Conservation (phyloP, 2,797 vertebrate species). For the Labroides dimidiatus region DNA sequence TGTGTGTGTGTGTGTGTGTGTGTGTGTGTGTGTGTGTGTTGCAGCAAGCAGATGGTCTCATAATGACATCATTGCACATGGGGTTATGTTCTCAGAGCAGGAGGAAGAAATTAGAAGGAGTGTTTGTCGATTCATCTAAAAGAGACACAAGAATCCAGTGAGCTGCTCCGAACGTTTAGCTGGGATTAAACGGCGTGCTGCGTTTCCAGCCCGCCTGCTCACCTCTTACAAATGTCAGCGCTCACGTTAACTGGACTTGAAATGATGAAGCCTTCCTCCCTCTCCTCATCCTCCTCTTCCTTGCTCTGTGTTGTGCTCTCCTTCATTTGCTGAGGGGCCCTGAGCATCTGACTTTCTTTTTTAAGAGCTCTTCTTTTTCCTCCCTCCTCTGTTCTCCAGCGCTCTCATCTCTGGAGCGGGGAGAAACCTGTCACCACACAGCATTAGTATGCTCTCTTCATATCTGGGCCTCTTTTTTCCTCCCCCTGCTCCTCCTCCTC, state of each 20-base stretch:
- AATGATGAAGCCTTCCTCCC: slow-evolving; percentile 46
- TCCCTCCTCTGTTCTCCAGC: slow-evolving; percentile 56
- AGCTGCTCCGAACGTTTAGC: slow-evolving; percentile 64
- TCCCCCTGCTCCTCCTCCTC: not conserved
- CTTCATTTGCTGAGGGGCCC: slow-evolving; percentile 70
- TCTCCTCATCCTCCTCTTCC: too few species aligned
- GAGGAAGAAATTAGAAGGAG: slow-evolving; percentile 69
- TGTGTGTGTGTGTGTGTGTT: slow-evolving; percentile 23
- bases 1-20: slow-evolving; percentile 31
- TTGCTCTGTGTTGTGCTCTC: slow-evolving; percentile 58
- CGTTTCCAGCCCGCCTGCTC: slow-evolving; percentile 43
- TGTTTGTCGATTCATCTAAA: slow-evolving; percentile 71
- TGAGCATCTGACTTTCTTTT: slow-evolving; percentile 68
- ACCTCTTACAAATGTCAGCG: slow-evolving; percentile 66
- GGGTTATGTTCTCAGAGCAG: slow-evolving; percentile 75
- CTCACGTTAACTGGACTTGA: slow-evolving; percentile 71
- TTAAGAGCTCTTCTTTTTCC: slow-evolving; percentile 55
- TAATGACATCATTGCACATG: slow-evolving; percentile 78
- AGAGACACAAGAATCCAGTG: slow-evolving; percentile 22
- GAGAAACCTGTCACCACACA: slow-evolving; percentile 75
- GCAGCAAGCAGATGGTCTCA: slow-evolving; percentile 78
- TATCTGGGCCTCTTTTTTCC: slow-evolving; percentile 61
- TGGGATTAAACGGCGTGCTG: slow-evolving; percentile 46
- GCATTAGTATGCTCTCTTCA: slow-evolving; percentile 84
- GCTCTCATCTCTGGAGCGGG: slow-evolving; percentile 68